Percentiles rank a stretch among this genome's conserved stretches.
These are phyloP conservation scores for Arenaria interpres DNA, from an alignment of 2,113 vertebrate genomes.

Conservation along the genomic window DNA sequence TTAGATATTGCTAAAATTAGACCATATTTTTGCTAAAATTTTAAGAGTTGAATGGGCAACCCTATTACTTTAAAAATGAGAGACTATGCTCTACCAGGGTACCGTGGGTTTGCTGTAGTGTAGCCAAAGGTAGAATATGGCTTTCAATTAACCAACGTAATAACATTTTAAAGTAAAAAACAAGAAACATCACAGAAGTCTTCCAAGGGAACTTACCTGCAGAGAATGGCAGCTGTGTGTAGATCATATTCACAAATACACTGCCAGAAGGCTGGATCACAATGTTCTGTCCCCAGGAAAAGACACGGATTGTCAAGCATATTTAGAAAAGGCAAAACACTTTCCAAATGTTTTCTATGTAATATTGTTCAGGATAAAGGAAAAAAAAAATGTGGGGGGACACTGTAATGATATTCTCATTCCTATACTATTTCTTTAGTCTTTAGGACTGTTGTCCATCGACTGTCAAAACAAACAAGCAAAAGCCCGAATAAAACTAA, in stretches of 20 bases:
- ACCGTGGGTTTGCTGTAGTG: neutral
- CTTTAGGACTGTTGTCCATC: neutral
- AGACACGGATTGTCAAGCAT: neutral
- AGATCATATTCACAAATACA: slow-evolving; percentile 83
- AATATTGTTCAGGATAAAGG: neutral
- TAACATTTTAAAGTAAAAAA: neutral
- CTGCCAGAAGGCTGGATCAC: slow-evolving; percentile 78
- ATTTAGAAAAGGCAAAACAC: neutral
- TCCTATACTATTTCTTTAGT: neutral
- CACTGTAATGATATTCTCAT: neutral
- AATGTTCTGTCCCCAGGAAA: slow-evolving; percentile 74
- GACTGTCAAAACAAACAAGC: neutral
- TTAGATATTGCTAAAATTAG: neutral
- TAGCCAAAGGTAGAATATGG: neutral
- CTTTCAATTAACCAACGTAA: neutral
- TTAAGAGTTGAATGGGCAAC: neutral
- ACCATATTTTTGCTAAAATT: neutral
- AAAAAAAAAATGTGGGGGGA: neutral
- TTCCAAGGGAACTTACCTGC: slow-evolving; percentile 70
- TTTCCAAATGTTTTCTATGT: neutral
- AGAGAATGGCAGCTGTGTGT: slow-evolving; percentile 84
- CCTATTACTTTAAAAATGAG: neutral
- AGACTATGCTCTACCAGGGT: neutral
- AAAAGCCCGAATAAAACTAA: neutral
- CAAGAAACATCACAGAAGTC: neutral